Base-by-base conservation (phyloP, 2,888 invertebrate genomes). In the Morpho achilles region DNA sequence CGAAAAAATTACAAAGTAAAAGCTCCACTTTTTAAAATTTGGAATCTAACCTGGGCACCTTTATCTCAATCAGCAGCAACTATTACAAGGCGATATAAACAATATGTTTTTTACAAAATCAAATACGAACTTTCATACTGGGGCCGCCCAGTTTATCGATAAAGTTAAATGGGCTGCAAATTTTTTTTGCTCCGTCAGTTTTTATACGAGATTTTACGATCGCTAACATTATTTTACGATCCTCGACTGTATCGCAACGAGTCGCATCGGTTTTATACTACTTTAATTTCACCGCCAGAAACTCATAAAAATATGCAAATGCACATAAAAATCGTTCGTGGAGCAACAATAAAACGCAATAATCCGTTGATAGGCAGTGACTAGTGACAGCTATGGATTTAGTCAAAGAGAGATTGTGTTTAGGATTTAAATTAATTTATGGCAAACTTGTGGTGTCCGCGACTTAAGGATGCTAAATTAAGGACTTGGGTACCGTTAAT, bases 221-320 rank as follows among this genome's bases (percentile, higher is more conserved):
- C 81, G 66, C 73, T 72, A 79, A 84, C 85, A 84, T 79, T 86
- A 86, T 87, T 89, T 89, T 82, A 88, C 84, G 86, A 87, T 74
- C 75, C 74, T 73, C 74, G 79, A 74, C 79, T 82, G 81, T 84
- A 84, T 83, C 77, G 83, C 81, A 79, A 78, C 75, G 82, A 84
- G 81, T 80, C 79, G 80, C 77, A 80, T 83, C 79, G 80, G 77
- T 76, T 83, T 87, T 87, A 85, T 84, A 86, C 87, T 86, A 84
- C 86, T 88, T 89, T 88, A 89, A 90, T 90, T 89, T 84, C 82
- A 80, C 88, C 87, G 87, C 79, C 82, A 79, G 84, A 83, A 82
- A 82, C 79, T 82, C 72, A 84, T 89, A 88, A 88, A 89, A 88
- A 81, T 86, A 89, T 89, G 88, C 82, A 87, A 89, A 89, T 88